Conservation (phyloP, 2,888 invertebrate species). For the Tyria jacobaeae region DNA sequence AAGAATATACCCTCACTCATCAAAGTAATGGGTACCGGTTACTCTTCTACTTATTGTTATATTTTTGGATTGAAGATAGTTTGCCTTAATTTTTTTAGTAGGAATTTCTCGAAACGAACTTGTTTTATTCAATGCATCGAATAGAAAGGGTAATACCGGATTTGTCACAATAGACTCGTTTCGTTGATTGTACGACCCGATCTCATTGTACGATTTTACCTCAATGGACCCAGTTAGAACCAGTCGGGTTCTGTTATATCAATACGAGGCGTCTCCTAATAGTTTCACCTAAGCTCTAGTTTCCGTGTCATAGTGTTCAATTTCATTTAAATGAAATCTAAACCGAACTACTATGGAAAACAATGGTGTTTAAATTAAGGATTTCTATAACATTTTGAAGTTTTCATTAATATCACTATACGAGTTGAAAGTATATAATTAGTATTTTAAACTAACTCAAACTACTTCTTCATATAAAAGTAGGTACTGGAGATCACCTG, state of each 20-base stretch:
- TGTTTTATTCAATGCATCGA: constrained; percentile 50
- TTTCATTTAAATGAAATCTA: background rate
- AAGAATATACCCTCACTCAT: too few relatives aligned
- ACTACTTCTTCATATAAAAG: too few relatives aligned
- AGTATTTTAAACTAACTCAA: too few relatives aligned
- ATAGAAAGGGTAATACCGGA: constrained; percentile 55
- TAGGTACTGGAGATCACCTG: too few relatives aligned
- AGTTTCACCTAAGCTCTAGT: constrained; percentile 2
- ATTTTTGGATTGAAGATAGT: background rate
- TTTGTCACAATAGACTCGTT: constrained; percentile 69
- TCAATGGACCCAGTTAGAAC: constrained; percentile 55
- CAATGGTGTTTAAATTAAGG: too few relatives aligned
- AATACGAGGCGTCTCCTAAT: constrained; percentile 36
- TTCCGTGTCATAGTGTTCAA: background rate
- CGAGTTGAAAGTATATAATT: too few relatives aligned
- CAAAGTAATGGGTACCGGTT: too few relatives aligned
- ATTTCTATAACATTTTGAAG: too few relatives aligned
- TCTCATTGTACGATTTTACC: constrained; percentile 62
- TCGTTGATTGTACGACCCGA: constrained; percentile 66
- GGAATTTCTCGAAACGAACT: constrained; percentile 1
- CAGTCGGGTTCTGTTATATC: constrained; percentile 35
- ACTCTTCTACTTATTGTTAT: too few relatives aligned
- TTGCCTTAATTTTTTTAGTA: constrained; percentile 2
- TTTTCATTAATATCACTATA: too few relatives aligned
- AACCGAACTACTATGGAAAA: too few relatives aligned